phyloP scores from a whole-genome alignment of 1,140 invertebrate genomes.

The Caenorhabditis briggsae region DNA sequence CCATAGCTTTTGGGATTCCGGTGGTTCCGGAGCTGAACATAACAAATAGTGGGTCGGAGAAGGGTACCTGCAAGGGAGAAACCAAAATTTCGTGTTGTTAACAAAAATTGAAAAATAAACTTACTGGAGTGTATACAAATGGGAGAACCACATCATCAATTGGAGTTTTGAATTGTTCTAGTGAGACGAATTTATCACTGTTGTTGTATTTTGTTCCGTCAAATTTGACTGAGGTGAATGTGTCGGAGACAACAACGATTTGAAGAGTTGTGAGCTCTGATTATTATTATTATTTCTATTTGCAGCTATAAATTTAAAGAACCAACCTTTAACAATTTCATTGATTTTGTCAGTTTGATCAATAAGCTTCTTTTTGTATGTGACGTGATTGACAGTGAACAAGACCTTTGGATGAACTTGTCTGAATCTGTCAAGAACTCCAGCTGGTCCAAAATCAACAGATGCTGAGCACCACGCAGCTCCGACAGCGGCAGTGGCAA shows the following conservation, averaged over 20 bases:
- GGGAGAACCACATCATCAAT: not conserved
- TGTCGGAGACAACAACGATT: constrained; percentile 79
- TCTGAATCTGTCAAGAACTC: constrained; percentile 72
- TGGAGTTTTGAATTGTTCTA: constrained; percentile 31
- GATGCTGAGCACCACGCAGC: constrained; percentile 82
- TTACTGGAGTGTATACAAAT: constrained; percentile 39
- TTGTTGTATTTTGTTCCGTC: constrained; percentile 31
- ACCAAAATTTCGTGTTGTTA: not conserved
- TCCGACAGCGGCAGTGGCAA: constrained; percentile 81
- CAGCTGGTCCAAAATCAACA: constrained; percentile 81
- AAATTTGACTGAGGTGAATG: constrained; percentile 44
- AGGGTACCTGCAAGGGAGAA: constrained; percentile 80
- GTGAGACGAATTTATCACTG: constrained; percentile 6
- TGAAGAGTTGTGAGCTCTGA: constrained; percentile 79
- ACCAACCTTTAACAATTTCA: constrained; percentile 79
- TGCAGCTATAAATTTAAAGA: no score
- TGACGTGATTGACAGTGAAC: constrained; percentile 80
- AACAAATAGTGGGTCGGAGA: constrained; percentile 82
- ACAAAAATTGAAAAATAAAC: not conserved
- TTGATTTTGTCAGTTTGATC: constrained; percentile 80
- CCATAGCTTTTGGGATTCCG: constrained; percentile 82
- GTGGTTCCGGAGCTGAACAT: constrained; percentile 83
- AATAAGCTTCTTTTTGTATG: constrained; percentile 82
- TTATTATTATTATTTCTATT: constrained; percentile 29
- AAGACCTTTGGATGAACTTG: constrained; percentile 80